Base-by-base conservation (phyloP, 1,140 invertebrate species). In the Dendroctonus ponderosae region DNA sequence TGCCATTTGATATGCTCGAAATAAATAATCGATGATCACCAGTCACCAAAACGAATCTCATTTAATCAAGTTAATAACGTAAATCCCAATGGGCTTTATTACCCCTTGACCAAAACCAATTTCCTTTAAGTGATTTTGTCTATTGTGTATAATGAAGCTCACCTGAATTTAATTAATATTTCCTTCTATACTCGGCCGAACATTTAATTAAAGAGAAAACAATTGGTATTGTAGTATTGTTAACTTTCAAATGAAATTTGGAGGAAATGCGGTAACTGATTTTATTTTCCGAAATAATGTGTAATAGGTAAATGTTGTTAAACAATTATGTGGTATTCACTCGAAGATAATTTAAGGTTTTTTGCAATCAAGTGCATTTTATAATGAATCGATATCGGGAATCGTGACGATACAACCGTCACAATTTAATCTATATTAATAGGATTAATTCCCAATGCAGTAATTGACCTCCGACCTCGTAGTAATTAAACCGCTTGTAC, bases 141-240 rank as follows among this genome's bases (percentile, higher is more conserved):
- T 54, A 54, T 54, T 54, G 52, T 54, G n/a, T 8, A 37, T 54
- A 39, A 54, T 37, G 43, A 11, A 11, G 37, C 52, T 39, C 52
- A 37, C 5, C 52, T 54, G 38, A 54, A 54, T 54, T 54, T 54
- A 54, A 54, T 39, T 54, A 54, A 54, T 54, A 54, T 54, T 38
- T 39, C 14, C 38, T 3, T 39, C 12, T 46, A 12, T 46, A 11
- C 12, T 8, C 8, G 26, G 50, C 11, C 40, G 7, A 9, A 56
- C 37, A 26, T 26, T 26, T 26, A 26, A 26, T 26, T 26, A 26
- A 26, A 26, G 26, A 26, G 26, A 26, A 26, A 26, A 26, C 26
- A 26, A 26, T 26, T 26, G 26, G 26, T 26, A 26, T 26, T 26
- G 26, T 26, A 3, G 26, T 26, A 26, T 26, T 26, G 26, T 26